Base-by-base conservation (phyloP, 2,888 invertebrate species). In the Julus scandinavius region DNA sequence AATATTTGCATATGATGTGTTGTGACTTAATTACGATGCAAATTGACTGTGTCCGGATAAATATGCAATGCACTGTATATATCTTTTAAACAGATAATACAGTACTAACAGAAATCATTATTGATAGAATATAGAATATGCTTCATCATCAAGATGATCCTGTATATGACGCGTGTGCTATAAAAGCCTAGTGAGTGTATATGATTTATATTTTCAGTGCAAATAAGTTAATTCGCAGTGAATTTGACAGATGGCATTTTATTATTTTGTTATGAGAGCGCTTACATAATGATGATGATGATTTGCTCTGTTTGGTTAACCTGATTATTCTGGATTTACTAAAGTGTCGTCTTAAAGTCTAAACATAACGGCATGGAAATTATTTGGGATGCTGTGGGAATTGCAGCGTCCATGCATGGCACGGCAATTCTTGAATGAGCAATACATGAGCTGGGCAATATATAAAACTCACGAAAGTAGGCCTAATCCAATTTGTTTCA, bases 401-500 rank as follows among this genome's bases (percentile, higher is more conserved):
- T 72, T 9, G 20, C 20, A 20, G 63, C 15, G 54, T 1, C 11
- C 13, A 13, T 17, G n/a, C 17, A 50, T 50, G 13, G 13, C 6
- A 50, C 6, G 50, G 13, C 4, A 13, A 58, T 58, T 58, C 58
- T n/a, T 29, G 29, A 29, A 29, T 29, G 29, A 72, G 72, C 20
- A 20, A 4, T 29, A 29, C 72, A 29, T 29, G 29, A 72, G n/a
- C 17, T n/a, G 2, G 29, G 29, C 29, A 29, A 29, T 29, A 29
- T 29, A 29, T 49, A 11, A 72, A 72, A 9, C 72, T 20, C 29
- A 1, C 29, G 20, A 29, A 29, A 72, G 6, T 72, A 72, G 20
- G 72, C 29, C 29, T 72, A 72, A 72, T 72, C 72, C 29, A 72
- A 72, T 72, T 72, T 72, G 72, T 72, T 72, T 72, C 72, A 72